Percentiles rank a stretch among this genome's conserved stretches.
Conservation (phyloP, 2,888 invertebrate genomes). For the Leucophora obtusa region DNA sequence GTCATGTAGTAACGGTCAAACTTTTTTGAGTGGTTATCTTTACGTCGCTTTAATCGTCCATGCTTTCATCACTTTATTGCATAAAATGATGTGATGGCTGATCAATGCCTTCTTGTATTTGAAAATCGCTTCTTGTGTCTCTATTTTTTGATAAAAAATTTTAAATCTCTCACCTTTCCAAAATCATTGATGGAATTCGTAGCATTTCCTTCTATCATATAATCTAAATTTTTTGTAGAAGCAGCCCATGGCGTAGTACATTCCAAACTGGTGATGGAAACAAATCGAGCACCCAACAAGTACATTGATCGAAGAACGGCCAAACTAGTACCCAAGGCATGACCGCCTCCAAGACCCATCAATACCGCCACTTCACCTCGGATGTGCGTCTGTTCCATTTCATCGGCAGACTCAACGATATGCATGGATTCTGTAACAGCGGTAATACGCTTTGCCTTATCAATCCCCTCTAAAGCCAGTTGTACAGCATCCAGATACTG, state of each 20-base stretch:
- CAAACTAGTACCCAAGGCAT: constrained; percentile 84
- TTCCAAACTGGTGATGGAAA: constrained; percentile 83
- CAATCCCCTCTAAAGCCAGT: constrained; percentile 83
- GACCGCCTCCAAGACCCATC: constrained; percentile 84
- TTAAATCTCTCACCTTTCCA: constrained; percentile 74
- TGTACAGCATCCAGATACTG: constrained; percentile 84
- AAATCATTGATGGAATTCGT: constrained; percentile 78
- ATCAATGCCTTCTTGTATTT: no score
- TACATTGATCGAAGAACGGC: constrained; percentile 84
- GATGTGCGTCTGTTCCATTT: constrained; percentile 82
- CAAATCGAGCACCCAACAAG: constrained; percentile 83
- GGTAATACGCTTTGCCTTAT: constrained; percentile 82
- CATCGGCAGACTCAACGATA: constrained; percentile 81
- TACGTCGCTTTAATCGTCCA: no score
- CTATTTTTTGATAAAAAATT: no score
- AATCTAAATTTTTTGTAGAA: constrained; percentile 74
- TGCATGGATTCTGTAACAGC: constrained; percentile 80
- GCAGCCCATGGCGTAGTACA: constrained; percentile 84
- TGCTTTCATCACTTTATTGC: no score
- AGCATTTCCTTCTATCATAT: constrained; percentile 75
- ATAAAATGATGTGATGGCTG: no score
- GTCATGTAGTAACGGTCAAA: no score
- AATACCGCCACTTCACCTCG: constrained; percentile 82
- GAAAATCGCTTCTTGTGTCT: no score
- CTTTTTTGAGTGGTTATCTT: no score